Evolutionary conservation across 2,113 vertebrate species (phyloP).

Genomic region (Prolemur simus): DNA sequence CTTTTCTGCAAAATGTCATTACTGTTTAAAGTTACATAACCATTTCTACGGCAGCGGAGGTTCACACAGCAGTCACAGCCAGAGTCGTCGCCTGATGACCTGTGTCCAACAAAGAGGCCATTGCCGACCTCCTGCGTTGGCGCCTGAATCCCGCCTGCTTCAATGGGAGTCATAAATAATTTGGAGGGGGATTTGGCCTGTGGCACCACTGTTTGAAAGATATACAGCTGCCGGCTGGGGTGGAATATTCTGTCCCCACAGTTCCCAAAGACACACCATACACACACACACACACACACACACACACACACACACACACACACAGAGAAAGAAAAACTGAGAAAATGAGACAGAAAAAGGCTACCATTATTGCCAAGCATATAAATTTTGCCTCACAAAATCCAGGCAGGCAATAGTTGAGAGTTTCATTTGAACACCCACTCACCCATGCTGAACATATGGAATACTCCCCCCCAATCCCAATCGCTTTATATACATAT

Average conservation of each 20-base stretch:
- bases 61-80: conserved; percentile 73
- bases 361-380: neutral
- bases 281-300: conserved; percentile 8
- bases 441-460: conserved; percentile 58
- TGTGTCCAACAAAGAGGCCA: conserved; percentile 71
- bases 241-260: conserved; percentile 43
- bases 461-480: neutral
- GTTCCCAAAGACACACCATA: conserved; percentile 55
- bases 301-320: neutral
- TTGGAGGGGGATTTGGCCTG: conserved; percentile 71
- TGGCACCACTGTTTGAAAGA: conserved; percentile 62
- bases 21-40: conserved; percentile 77
- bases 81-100: conserved; percentile 58
- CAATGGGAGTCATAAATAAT: conserved; percentile 76
- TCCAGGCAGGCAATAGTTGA: conserved; percentile 10
- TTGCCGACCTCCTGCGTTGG: conserved; percentile 68
- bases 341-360: neutral
- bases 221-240: conserved; percentile 72
- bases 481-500: neutral
- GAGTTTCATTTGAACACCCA: conserved; percentile 23
- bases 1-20: conserved; percentile 80
- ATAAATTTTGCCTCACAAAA: conserved; percentile 60
- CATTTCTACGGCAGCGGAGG: conserved; percentile 62
- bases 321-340: neutral
- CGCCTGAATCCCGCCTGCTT: conserved; percentile 31